These are phyloP conservation scores for Macroteleia sp. DNA, from an alignment of 2,888 invertebrate species.

Conservation along the genomic window DNA sequence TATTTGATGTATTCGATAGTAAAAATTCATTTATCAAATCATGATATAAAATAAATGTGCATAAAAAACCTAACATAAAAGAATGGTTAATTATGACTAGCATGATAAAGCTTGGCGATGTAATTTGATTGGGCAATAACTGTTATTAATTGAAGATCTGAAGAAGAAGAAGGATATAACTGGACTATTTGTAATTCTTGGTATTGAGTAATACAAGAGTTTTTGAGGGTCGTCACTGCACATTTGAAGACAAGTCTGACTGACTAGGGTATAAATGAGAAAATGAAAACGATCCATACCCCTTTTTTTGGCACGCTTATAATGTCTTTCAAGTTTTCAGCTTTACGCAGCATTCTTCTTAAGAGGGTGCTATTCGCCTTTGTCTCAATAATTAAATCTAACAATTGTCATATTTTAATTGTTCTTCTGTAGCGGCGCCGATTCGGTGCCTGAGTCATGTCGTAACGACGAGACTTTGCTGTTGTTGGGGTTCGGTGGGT, in stretches of 20 bases:
- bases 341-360: constrained; percentile 77
- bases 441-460: constrained; percentile 65
- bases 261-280: constrained; percentile 29
- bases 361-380: constrained; percentile 71
- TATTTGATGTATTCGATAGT: constrained; percentile 40
- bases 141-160: constrained; percentile 42
- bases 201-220: constrained; percentile 16
- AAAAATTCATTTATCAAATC: constrained; percentile 37
- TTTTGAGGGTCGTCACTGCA: constrained; percentile 28
- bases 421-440: constrained; percentile 74
- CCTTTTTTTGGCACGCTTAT: constrained; percentile 76
- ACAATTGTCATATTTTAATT: constrained; percentile 83
- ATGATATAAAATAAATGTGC: constrained; percentile 18
- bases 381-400: constrained; percentile 82
- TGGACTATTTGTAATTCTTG: constrained; percentile 43
- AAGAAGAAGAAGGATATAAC: not conserved
- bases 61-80: constrained; percentile 11
- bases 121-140: constrained; percentile 43
- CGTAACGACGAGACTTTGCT: constrained; percentile 63
- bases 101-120: not conserved
- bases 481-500: constrained; percentile 63
- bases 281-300: constrained; percentile 62
- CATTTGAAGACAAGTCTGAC: constrained; percentile 42
- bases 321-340: constrained; percentile 81
- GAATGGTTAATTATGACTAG: constrained; percentile 30